Base-by-base conservation (phyloP, 2,888 invertebrate species). In the Buathra laborator region DNA sequence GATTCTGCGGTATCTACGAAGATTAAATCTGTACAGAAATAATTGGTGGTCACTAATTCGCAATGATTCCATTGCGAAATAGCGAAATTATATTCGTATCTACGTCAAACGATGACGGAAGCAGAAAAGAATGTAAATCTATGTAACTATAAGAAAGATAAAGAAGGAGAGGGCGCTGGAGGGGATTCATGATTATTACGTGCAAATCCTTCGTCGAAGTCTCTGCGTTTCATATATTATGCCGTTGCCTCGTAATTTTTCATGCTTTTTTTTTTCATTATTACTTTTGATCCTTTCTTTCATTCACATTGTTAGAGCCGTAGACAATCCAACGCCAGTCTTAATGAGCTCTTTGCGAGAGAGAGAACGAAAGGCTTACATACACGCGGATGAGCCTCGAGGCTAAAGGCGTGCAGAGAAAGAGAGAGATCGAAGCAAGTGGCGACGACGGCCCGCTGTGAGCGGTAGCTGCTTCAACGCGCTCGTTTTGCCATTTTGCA, bases 321-420 rank as follows among this genome's bases (percentile, higher is more conserved):
- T 67, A 53, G 66, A 59, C 59, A 72, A 51, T 72, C 44, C 71
- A 43, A 29, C 82, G 77, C 66, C 24, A 66, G 71, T 72, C 71
- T 77, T 72, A 77, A 82, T 82, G 67, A 82, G 77, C 66, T 82
- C 66, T 56, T 24, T 19, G 29, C 59, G 51, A 51, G 37, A 70
- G 70, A 71, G 64, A 70, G 68, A 70, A 68, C 70, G 70, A 75
- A 70, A 75, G 66, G 64, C 71, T 71, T 51, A 10, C 19, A 9
- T 56, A 10, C 19, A 14, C 37, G 48, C 46, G 16, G 12, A 5
- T 46, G 46, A 44, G 71, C 71, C 82, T 77, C 66, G 71, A 59
- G 70, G 44, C 46, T 71, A 37, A 56, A 70, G 37, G 53, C 5
- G 53, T 44, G 56, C 56, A 29, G 59, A 9, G 51, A 59, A 9